Conservation (phyloP, 2,797 vertebrate genomes). For the Rhyacichthys aspro region DNA sequence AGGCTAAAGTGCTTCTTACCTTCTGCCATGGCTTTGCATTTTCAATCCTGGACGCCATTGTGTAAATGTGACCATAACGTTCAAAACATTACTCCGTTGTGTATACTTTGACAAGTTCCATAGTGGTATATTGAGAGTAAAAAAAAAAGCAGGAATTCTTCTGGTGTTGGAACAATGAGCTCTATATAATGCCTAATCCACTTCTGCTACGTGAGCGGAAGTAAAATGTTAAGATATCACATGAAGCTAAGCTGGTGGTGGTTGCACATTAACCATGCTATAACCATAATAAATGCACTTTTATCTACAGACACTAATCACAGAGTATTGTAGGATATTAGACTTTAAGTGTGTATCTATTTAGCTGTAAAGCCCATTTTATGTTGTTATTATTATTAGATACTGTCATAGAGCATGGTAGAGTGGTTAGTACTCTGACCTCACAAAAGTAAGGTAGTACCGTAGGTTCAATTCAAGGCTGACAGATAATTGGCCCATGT, state of each 20-base stretch:
- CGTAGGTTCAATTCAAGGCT: too few relatives aligned
- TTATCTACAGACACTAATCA: conserved; percentile 13
- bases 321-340: not conserved
- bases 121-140: conserved; percentile 4
- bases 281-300: conserved; percentile 29
- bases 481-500: too few relatives aligned
- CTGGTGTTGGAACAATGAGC: conserved; percentile 37
- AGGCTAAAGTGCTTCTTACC: conserved; percentile 57
- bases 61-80: conserved; percentile 22
- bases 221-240: conserved; percentile 63
- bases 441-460: too few relatives aligned
- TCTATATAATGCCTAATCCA: conserved; percentile 69
- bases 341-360: too few relatives aligned
- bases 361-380: not conserved
- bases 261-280: conserved; percentile 72
- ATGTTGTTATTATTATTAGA: too few relatives aligned
- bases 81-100: not conserved
- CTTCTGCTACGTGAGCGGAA: conserved; percentile 54
- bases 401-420: too few relatives aligned
- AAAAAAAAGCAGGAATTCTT: conserved; percentile 27
- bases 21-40: conserved; percentile 34
- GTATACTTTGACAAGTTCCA: conserved; percentile 20
- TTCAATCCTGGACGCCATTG: conserved; percentile 43
- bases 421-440: too few relatives aligned
- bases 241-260: conserved; percentile 40